A percentile compares a stretch with the other conserved stretches of the same genome.
These are phyloP conservation scores for Troides aeacus DNA, from an alignment of 2,888 invertebrate species.

Conservation along the genomic window DNA sequence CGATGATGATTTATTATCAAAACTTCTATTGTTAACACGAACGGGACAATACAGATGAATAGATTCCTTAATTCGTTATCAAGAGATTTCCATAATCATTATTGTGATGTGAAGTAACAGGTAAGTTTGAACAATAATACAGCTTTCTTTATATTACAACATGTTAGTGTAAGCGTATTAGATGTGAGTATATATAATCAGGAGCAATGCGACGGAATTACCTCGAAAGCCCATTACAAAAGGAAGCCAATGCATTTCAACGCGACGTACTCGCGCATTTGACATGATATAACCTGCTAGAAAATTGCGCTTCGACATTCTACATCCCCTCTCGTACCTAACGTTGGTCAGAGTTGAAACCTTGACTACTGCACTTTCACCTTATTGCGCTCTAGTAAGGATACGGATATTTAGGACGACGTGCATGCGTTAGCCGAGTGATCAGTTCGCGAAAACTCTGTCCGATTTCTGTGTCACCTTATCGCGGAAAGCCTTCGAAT, in stretches of 20 bases:
- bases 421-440: slow-evolving; percentile 24
- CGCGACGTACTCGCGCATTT: slow-evolving; percentile 1
- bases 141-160: slow-evolving; percentile 23
- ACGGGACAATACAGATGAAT: too few relatives aligned
- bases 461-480: slow-evolving; percentile 58
- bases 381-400: slow-evolving; percentile 44
- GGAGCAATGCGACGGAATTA: slow-evolving; percentile 27
- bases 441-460: slow-evolving; percentile 38
- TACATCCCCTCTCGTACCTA: slow-evolving; percentile 32
- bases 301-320: slow-evolving; percentile 21
- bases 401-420: slow-evolving; percentile 28
- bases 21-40: too few relatives aligned
- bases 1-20: too few relatives aligned
- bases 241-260: slow-evolving; percentile 27
- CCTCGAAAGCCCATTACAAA: slow-evolving; percentile 26
- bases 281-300: slow-evolving; percentile 22
- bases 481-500: slow-evolving; percentile 68
- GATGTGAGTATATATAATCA: slow-evolving; percentile 15
- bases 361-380: slow-evolving; percentile 68
- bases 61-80: too few relatives aligned
- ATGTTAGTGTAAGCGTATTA: slow-evolving; percentile 35
- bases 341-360: slow-evolving; percentile 50
- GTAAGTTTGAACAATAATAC: too few relatives aligned
- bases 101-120: too few relatives aligned
- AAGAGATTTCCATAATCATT: too few relatives aligned